Base-by-base conservation (phyloP, 2,797 vertebrate species). In the Okamejei kenojei region DNA sequence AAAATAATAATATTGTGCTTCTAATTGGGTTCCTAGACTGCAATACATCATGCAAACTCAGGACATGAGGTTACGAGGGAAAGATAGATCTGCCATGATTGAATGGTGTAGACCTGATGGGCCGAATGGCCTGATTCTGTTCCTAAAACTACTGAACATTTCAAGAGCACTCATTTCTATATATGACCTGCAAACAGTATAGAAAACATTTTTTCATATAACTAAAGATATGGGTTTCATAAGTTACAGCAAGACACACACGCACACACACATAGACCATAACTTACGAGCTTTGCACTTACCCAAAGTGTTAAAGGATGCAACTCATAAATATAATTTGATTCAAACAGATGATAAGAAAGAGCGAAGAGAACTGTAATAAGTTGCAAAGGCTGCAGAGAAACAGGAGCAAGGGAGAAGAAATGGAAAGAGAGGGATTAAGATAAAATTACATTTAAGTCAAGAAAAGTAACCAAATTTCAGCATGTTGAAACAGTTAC, bases 381-480 rank as follows among this genome's bases (percentile, higher is more conserved):
- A 92, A 68, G 88, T 21, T 91, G 68, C 88, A 91, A 73, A 91
- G 11, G 90, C 90, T 91, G 90, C 71, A 54, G 35, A 58, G 58
- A 91, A 92, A 80, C 17, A 74, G 45, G 26, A 84, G 45, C 73
- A 92, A 92, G 3, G 54, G 38, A 93, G 0, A 4, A 65, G 71
- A 54, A 91, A n/a, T n/a, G 23, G 38, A 92, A 58, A 92, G 15
- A 92, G 90, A 45, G 90, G 11, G 21, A 29, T 26, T 74, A 74
- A 54, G 13, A 6, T 68, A 68, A 90, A 45, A 54, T 6, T 54
- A 54, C 9, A 74, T 11, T 73, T 9, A 45, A 91, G 21, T 19
- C 90, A 58, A 45, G 21, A 54, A 35, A 92, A 19, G 19, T 73
- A 38, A 35, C 71, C 35, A 92, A 11, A n/a, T 92, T 76, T 58